A percentile compares a stretch with the other conserved stretches of the same genome.
phyloP scores from a whole-genome alignment of 2,797 vertebrate genomes.

The Sarcoramphus papa region DNA sequence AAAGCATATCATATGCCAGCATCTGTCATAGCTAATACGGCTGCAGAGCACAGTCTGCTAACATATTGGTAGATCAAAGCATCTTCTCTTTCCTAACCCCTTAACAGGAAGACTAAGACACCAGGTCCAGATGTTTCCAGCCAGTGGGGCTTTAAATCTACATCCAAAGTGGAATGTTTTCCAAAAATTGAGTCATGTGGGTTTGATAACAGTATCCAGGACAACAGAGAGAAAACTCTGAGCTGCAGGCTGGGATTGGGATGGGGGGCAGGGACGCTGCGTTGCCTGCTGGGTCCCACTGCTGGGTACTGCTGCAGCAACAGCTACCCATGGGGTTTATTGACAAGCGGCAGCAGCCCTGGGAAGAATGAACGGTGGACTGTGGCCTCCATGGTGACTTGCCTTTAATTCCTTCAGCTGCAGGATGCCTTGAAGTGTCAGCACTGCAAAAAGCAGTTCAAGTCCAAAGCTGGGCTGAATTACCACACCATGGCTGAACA shows the following conservation, averaged over 20 bases:
- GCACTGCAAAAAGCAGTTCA: constrained; percentile 96
- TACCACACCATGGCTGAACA: constrained; percentile 97
- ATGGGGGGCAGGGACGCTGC: background rate
- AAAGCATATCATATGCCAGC: rapidly evolving
- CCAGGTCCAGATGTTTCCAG: constrained; percentile 30
- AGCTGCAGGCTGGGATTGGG: background rate
- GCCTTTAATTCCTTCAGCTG: constrained; percentile 73
- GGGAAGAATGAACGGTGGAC: background rate
- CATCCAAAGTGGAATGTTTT: background rate
- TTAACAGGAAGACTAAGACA: background rate
- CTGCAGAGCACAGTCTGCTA: background rate
- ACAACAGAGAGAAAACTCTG: background rate
- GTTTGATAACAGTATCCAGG: background rate
- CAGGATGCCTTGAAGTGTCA: constrained; percentile 96
- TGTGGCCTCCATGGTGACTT: background rate
- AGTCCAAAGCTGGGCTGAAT: constrained; percentile 96
- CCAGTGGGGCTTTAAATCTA: background rate
- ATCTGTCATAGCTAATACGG: background rate
- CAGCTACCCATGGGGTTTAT: background rate
- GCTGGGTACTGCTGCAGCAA: background rate
- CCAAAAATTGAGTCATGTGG: background rate
- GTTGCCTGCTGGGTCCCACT: background rate
- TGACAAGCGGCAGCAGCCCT: background rate
- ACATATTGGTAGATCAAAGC: background rate
- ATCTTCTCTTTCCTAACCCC: background rate